Percentiles rank a stretch among this genome's conserved stretches.
Conservation (phyloP, 2,888 invertebrate species). For the Steinernema hermaphroditum region DNA sequence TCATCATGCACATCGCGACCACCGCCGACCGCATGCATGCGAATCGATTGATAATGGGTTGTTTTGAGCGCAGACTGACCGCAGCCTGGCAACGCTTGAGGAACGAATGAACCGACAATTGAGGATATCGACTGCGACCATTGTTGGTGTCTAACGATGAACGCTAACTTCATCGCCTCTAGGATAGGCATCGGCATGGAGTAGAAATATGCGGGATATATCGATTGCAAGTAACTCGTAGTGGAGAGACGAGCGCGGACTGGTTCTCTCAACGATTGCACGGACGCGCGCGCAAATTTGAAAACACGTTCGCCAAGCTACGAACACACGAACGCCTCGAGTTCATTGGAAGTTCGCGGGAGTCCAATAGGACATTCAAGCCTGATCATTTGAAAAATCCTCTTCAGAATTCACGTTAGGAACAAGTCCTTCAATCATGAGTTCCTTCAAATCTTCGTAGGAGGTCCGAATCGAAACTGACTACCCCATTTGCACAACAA, state of each 20-base stretch:
- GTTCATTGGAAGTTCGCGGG: too few relatives aligned
- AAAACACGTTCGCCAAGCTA: not conserved
- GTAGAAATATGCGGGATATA: constrained; percentile 26
- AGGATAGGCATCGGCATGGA: constrained; percentile 13
- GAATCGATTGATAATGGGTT: constrained; percentile 19
- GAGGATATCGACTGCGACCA: not conserved
- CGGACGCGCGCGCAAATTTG: constrained; percentile 16
- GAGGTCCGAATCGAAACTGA: too few relatives aligned
- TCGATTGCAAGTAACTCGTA: constrained; percentile 19
- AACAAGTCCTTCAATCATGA: too few relatives aligned
- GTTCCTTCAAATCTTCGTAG: too few relatives aligned
- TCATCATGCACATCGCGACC: constrained; percentile 22
- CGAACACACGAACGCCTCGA: too few relatives aligned
- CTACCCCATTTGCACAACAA: too few relatives aligned
- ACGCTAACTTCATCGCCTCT: constrained; percentile 21
- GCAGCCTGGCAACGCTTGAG: not conserved
- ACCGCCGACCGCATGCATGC: constrained; percentile 15
- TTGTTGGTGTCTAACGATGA: constrained; percentile 8
- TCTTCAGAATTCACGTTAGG: too few relatives aligned
- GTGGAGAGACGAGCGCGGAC: constrained; percentile 1
- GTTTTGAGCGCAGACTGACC: constrained; percentile 3
- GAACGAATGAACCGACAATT: not conserved
- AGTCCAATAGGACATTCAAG: too few relatives aligned
- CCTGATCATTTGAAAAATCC: too few relatives aligned
- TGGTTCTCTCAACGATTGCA: constrained; percentile 24